Evolutionary conservation across 2,113 vertebrate species (phyloP).

Genomic region (Uropsilus gracilis): DNA sequence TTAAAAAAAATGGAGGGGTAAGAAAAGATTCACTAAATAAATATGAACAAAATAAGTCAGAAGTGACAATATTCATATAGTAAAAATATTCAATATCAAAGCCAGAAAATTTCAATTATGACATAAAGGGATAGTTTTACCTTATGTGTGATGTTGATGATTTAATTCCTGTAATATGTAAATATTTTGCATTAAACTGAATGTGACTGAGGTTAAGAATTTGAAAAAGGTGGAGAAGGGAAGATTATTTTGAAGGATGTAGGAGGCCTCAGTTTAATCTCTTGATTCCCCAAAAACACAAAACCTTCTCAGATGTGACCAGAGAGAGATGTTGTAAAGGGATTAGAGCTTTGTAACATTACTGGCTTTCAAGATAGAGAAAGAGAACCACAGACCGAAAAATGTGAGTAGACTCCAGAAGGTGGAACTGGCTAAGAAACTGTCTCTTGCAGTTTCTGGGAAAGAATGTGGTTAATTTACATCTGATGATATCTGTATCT

Average conservation of each 20-base stretch:
- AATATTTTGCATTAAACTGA: background rate
- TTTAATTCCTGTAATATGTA: background rate
- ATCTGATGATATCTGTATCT: background rate
- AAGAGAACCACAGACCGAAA: background rate
- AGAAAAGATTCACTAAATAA: background rate
- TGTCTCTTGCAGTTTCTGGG: background rate
- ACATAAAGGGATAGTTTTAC: background rate
- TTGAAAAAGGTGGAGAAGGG: background rate
- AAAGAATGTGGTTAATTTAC: background rate
- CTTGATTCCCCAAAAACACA: background rate
- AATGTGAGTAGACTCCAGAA: background rate
- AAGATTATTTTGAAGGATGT: background rate
- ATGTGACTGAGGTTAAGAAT: background rate
- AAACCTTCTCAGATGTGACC: background rate
- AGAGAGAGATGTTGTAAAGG: background rate
- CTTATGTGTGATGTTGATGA: background rate
- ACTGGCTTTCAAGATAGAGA: background rate
- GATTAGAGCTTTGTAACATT: background rate
- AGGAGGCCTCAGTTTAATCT: background rate
- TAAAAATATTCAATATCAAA: background rate
- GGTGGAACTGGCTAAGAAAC: background rate
- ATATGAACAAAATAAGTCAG: background rate
- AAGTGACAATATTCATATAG: background rate
- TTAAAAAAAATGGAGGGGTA: background rate
- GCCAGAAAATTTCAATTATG: background rate